Evolutionary conservation across 2,113 vertebrate genomes (phyloP), one percentile per base, ranked within the genome.

Genomic region (Saccopteryx leptura): DNA sequence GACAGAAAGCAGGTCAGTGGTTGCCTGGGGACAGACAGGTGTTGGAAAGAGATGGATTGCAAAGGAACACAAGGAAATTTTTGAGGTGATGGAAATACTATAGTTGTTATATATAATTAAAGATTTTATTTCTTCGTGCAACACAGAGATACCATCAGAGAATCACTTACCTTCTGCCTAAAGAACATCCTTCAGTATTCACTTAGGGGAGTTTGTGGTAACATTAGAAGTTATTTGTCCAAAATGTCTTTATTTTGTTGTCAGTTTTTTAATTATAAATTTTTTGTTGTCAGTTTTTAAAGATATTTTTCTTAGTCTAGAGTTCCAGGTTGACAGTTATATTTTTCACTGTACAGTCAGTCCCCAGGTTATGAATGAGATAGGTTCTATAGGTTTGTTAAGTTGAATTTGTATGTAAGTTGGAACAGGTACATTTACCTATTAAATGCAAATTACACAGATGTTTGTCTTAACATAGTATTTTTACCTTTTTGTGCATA

Each of bases 281-380:
- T 39, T 71, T 90, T 75, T 88, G 13, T 48, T 52, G 31, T 76
- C 60, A 83, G 8, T 88, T 71, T 92, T 56, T 46, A 88, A 88
- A 79, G 71, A 50, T 31, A 23, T 61, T 84, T 84, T 78, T 84
- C 69, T 61, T 33, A 28, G 24, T 56, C 23, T 69, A 46, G n/a
- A 83, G 8, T 76, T 88, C 19, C 54, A 33, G 52, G 33, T 78
- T 71, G 58, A 91, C 10, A 63, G 9, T 39, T 39, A 39, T 39
- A 39, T 39, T 39, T 39, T 39, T 39, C 39, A 39, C 39, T 39
- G 39, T 39, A 39, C 39, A 39, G 39, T 2, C 39, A 39, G 39
- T 39, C 39, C 39, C 39, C 39, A 39, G 39, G 39, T 39, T 39
- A 39, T 39, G 39, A 39, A 39, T 39, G 39, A 39, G 39, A 39